A percentile compares a stretch with the other conserved stretches of the same genome.
These are phyloP conservation scores for Scrobipalpa costella DNA, from an alignment of 2,888 invertebrate genomes.

Conservation along the genomic window DNA sequence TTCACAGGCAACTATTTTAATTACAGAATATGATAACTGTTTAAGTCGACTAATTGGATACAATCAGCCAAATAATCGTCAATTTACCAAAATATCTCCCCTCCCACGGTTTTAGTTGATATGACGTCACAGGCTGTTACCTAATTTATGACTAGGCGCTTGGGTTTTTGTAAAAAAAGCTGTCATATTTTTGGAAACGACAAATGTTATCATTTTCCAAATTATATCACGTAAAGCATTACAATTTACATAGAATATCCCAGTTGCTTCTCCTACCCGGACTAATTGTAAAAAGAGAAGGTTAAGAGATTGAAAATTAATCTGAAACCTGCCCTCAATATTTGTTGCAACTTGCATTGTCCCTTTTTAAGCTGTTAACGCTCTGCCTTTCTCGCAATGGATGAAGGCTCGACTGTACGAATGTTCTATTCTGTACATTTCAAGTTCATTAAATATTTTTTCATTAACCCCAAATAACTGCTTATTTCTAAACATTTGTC, in stretches of 20 bases:
- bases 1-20: background rate
- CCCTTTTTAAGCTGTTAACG: no score
- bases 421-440: no score
- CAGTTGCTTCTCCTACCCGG: no score
- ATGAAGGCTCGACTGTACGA: no score
- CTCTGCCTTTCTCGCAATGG: no score
- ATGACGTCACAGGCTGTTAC: background rate
- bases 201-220: no score
- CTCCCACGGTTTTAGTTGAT: background rate
- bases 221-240: no score
- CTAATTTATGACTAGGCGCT: background rate
- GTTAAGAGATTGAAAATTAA: no score
- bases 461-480: background rate
- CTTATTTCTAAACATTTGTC: background rate
- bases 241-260: no score
- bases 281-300: no score
- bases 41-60: slow-evolving; percentile 1
- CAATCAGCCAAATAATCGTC: slow-evolving; percentile 27
- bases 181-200: background rate
- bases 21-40: slow-evolving; percentile 1
- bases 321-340: no score
- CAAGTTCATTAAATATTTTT: background rate
- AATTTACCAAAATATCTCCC: slow-evolving; percentile 15
- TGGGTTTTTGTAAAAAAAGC: background rate
- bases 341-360: no score